Percentiles rank a stretch among this genome's conserved stretches.
Evolutionary conservation across 2,797 vertebrate genomes (phyloP).

Genomic region (Miichthys miiuy): DNA sequence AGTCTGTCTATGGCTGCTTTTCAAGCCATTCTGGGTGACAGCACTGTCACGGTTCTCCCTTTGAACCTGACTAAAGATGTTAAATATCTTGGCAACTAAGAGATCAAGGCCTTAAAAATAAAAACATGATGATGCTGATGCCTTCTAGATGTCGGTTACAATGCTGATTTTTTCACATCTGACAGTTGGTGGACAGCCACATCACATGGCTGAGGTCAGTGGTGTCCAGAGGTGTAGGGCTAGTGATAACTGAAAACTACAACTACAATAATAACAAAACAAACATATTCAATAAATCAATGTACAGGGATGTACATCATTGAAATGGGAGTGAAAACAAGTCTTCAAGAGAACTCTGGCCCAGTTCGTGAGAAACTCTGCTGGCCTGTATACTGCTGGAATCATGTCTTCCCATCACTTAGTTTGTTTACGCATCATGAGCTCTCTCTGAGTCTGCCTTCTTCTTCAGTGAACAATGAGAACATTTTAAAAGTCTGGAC

Average conservation of each 20-base stretch:
- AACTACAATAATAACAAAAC: not conserved
- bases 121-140: no score
- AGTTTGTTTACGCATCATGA: slow-evolving; percentile 18
- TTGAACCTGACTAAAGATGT: no score
- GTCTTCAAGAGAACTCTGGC: not conserved
- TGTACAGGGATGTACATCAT: not conserved
- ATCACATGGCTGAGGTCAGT: no score
- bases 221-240: no score
- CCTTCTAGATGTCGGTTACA: no score
- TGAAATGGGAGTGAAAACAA: not conserved
- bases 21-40: no score
- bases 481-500: slow-evolving; percentile 26
- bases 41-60: no score
- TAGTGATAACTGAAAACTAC: not conserved
- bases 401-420: slow-evolving; percentile 7
- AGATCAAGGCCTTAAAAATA: no score
- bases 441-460: slow-evolving; percentile 1
- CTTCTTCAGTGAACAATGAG: slow-evolving; percentile 23
- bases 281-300: no score
- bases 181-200: no score
- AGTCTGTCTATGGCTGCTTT: not conserved
- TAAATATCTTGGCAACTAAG: no score
- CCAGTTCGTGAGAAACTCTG: slow-evolving; percentile 4
- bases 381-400: slow-evolving; percentile 1
- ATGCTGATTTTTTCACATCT: no score